Percentiles rank a stretch among this genome's conserved stretches.
Evolutionary conservation across 2,113 vertebrate genomes (phyloP).

Genomic region (Psophia crepitans): DNA sequence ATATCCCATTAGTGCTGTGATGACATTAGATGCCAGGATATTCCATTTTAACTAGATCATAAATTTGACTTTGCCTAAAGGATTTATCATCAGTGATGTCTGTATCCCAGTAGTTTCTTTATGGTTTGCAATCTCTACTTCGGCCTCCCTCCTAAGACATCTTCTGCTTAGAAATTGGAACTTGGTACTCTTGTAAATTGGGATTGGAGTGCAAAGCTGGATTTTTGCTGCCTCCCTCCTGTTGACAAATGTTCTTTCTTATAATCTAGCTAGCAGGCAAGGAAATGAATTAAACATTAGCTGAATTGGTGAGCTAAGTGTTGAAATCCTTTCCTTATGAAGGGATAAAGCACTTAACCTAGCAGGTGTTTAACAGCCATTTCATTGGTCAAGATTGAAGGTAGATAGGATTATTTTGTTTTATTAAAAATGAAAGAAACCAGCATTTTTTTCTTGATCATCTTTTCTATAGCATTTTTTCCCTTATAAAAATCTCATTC

Average conservation of each 20-base stretch:
- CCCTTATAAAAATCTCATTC: neutral
- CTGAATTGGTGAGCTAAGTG: slow-evolving; percentile 11
- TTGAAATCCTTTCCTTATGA: neutral
- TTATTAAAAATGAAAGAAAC: neutral
- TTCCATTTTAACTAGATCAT: slow-evolving; percentile 1
- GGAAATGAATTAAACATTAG: slow-evolving; percentile 48
- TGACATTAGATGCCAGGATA: neutral
- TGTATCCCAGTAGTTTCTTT: neutral
- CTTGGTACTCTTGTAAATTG: neutral
- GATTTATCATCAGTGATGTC: neutral
- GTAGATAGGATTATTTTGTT: neutral
- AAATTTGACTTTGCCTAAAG: slow-evolving; percentile 41
- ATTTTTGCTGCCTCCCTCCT: slow-evolving; percentile 1
- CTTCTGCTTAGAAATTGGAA: neutral
- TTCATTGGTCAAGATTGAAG: neutral
- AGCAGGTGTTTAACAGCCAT: neutral
- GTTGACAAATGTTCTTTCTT: slow-evolving; percentile 33
- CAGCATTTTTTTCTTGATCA: neutral
- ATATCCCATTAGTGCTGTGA: neutral
- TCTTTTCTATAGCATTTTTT: neutral
- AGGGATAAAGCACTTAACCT: slow-evolving; percentile 1
- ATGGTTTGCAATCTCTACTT: neutral
- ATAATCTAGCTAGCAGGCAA: slow-evolving; percentile 20
- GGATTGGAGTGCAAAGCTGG: neutral
- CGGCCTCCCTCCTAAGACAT: neutral